Evolutionary conservation across 2,113 vertebrate species (phyloP), one percentile per base, ranked within the genome.

Genomic region (Hemiscyllium ocellatum): DNA sequence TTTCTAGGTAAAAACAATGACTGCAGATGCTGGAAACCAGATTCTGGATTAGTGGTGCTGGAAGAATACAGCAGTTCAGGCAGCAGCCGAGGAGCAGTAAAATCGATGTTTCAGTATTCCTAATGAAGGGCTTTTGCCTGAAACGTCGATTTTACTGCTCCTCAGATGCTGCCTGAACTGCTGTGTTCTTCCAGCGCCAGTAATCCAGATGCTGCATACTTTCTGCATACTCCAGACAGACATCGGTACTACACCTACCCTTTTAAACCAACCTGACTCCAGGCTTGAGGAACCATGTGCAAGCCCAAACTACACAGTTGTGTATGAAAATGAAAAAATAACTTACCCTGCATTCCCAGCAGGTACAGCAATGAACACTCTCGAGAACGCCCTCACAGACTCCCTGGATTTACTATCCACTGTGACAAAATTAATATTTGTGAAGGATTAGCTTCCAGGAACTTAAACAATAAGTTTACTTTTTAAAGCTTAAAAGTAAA

Each of bases 281-380:
- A 65, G 56, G 12, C 33, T 61, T 29, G 12, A 1, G 50, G 2
- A 13, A 89, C 2, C 2, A 26, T 19, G 7, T 17, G 29, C 52
- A 4, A 87, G 52, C 87, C 52, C 29, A 61, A 33, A 78, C 33
- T 33, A 76, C 13, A 37, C 10, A 76, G 8, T 8, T 29, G 26
- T 6, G 33, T 12, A 61, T 0, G 29, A 24, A 33, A n/a, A 8
- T 29, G 7, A 80, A 80, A 78, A 42, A 83, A 47, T 33, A n/a
- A 96, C 97, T 97, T 96, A 99, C 99, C 98, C 98, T 61, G 98
- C 97, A 96, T 97, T 98, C 95, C 97, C 98, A 29, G 98, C 98
- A 17, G 98, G 99, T 95, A 99, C 98, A 24, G 98, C 98, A 3
- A 99, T 96, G 85, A 99, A 99, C 0, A 98, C 98, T 19, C 98